Conservation (phyloP, 2,797 vertebrate species). For the Sylvilagus floridanus region DNA sequence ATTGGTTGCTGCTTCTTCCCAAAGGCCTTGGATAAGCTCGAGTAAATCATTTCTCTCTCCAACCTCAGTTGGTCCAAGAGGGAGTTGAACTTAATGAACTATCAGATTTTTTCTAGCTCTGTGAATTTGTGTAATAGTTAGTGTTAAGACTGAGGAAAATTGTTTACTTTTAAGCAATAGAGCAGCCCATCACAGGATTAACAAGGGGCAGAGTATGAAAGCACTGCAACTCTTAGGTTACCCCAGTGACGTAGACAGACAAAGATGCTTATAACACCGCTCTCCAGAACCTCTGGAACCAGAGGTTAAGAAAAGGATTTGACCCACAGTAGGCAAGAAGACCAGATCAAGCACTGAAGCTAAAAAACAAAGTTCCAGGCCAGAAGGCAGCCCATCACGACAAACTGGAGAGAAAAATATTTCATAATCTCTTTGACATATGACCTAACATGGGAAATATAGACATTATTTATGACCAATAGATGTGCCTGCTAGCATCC, state of each 20-base stretch:
- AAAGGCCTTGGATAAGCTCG: neutral
- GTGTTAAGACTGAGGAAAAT: neutral
- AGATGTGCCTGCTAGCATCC: constrained; percentile 81
- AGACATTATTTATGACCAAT: constrained; percentile 88
- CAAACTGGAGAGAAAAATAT: constrained; percentile 80
- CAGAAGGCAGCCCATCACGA: constrained; percentile 77
- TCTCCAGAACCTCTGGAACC: neutral
- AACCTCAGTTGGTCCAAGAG: neutral
- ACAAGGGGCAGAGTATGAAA: neutral
- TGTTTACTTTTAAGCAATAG: neutral
- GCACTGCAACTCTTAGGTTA: neutral
- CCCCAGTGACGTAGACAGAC: neutral
- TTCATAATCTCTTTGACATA: constrained; percentile 86
- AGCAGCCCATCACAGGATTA: neutral
- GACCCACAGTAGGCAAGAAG: neutral
- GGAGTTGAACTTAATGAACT: neutral
- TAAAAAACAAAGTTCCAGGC: constrained; percentile 78
- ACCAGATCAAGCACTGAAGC: constrained; percentile 64
- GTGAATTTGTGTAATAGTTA: neutral
- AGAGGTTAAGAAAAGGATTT: constrained; percentile 38
- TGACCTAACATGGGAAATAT: constrained; percentile 84
- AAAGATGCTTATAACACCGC: neutral
- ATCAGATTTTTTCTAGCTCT: neutral
- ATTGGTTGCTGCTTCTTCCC: no score
- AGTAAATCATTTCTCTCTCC: neutral